Evolutionary conservation across 2,797 vertebrate genomes (phyloP), one percentile per base, ranked within the genome.

Genomic region (Sphenopsis melanotis): DNA sequence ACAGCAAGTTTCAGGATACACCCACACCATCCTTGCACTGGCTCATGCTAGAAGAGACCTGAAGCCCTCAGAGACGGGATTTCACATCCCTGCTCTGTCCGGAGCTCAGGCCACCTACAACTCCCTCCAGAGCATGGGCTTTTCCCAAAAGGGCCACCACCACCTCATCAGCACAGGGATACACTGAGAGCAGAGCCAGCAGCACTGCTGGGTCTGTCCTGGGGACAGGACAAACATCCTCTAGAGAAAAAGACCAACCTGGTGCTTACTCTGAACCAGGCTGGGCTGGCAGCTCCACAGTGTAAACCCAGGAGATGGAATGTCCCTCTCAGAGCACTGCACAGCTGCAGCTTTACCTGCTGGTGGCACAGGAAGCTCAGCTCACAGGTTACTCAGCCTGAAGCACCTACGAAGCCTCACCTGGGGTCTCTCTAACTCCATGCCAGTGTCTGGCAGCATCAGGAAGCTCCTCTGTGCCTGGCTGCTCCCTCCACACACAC

Each of bases 81-180:
- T n/a, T 79, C 29, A 57, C 16, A 34, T 15, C 30, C 41, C 59
- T 56, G 21, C n/a, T 63, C 19, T 59, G 52, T 57, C 56, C 79
- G 79, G 53, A 82, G 64, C 26, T 49, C 84, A 59, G 36, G 55
- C 10, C 27, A 21, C 30, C 46, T 17, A 30, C 64, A 75, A 11
- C 21, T 17, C 23, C 8, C 29, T 68, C 34, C 4, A 5, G 49
- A 69, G 36, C 41, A 56, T 0, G 0, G 8, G 50, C 10, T 71
- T 32, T 37, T 79, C 39, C 56, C 23, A 22, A 32, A 66, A 81
- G 61, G 19, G 68, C 9, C 66, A 69, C 19, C 2, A 57, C 34
- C 6, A 11, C 22, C 18, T n/a, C 10, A 3, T 4, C 56, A 59
- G 47, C 76, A 63, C 16, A 55, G 44, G 53, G 39, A 23, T 5